Base-by-base conservation (phyloP, 2,888 invertebrate genomes). In the Ectemnius cavifrons region DNA sequence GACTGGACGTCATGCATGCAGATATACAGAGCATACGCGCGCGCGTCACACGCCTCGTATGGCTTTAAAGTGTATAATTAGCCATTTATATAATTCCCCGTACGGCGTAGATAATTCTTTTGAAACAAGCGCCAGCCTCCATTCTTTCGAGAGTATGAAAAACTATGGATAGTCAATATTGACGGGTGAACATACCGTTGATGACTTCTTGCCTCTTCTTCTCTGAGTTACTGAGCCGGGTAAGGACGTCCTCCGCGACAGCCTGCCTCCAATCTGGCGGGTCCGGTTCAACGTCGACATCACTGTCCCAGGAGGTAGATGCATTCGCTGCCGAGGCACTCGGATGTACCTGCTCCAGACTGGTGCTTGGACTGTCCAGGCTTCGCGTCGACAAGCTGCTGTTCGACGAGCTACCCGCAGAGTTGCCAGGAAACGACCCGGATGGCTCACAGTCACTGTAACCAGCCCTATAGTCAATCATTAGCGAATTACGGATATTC, bases 171-270 rank as follows among this genome's bases (percentile, higher is more conserved):
- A 11, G 37, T 37, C 37, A 37, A 37, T 37, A 37, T 8, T 4
- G 37, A 37, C 11, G 1, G 5, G 8, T 4, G 11, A 11, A 6
- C 37, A 86, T 88, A 97, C 97, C 97, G 92, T 97, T 97, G 78
- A 98, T 96, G 87, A 97, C 96, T 92, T 98, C 97, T 91, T 97
- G 97, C 85, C 97, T 92, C 91, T 97, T 97, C 92, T 96, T 96
- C 90, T 97, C 97, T 84, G 95, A 94, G 78, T 96, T 94, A 84
- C 95, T 94, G 81, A 97, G 92, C 77, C 94, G 93, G 70, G 94
- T 92, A 67, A 97, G 92, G 65, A 95, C 93, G 71, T 97, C 96
- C 82, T 95, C 94, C 27, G 95, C 92, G 61, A 97, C 94, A 77
- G 94, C 92, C 78, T 94, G 94, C 86, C 96, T 95, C 94, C 97